A percentile compares a stretch with the other conserved stretches of the same genome.
phyloP scores from a whole-genome alignment of 2,888 invertebrate species.

The Drosophila neutralis region DNA sequence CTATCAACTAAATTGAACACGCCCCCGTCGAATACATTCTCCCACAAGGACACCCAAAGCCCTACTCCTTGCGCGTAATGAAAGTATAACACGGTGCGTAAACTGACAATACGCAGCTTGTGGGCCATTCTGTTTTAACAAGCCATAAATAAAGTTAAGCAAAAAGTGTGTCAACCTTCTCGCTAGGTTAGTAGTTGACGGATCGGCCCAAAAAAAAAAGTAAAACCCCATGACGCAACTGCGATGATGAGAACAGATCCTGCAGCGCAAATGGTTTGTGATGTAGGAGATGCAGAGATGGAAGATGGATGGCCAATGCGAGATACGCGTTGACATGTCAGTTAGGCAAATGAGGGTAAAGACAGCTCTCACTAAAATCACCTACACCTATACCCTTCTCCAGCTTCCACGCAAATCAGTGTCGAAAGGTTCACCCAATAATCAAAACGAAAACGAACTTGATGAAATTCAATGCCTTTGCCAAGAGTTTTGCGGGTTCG shows the following conservation, averaged over 20 bases:
- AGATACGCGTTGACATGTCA: conserved; percentile 73
- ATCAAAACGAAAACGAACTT: conserved; percentile 17
- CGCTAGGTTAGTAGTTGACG: conserved; percentile 36
- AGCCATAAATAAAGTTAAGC: conserved; percentile 67
- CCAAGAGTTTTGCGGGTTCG: conserved; percentile 10
- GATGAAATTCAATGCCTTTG: conserved; percentile 37
- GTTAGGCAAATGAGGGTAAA: conserved; percentile 80
- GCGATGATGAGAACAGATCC: conserved; percentile 60
- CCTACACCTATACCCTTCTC: not conserved
- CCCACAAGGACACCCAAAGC: conserved; percentile 12
- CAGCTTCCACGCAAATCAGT: not conserved
- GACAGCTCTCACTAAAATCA: conserved; percentile 52
- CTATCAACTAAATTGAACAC: conserved; percentile 72
- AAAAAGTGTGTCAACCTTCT: conserved; percentile 56
- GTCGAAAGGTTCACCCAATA: conserved; percentile 5
- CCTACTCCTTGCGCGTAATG: conserved; percentile 47
- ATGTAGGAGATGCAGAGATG: not conserved
- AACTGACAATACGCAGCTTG: conserved; percentile 45
- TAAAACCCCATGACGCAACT: conserved; percentile 26
- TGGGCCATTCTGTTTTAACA: conserved; percentile 40
- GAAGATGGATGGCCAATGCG: conserved; percentile 50
- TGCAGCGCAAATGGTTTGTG: conserved; percentile 40
- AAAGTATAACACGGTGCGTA: conserved; percentile 45
- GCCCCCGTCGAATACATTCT: conserved; percentile 54
- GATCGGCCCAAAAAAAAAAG: conserved; percentile 53